Conservation (phyloP, 2,797 vertebrate genomes). For the Argyrosomus regius region DNA sequence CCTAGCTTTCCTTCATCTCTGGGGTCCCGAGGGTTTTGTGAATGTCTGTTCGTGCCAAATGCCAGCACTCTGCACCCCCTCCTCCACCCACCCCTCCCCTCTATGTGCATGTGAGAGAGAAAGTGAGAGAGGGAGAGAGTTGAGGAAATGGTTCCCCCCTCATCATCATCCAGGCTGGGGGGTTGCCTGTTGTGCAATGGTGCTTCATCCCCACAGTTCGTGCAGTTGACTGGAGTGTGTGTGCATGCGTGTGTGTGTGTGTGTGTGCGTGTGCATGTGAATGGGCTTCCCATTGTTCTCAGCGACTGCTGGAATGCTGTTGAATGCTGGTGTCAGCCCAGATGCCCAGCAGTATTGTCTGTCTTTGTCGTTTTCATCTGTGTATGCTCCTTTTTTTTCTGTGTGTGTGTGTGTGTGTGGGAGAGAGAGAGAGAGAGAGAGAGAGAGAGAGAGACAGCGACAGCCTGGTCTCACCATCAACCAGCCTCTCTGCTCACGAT, state of each 20-base stretch:
- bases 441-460: too few relatives aligned
- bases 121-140: constrained; percentile 36
- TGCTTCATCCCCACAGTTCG: constrained; percentile 44
- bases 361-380: constrained; percentile 49
- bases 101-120: constrained; percentile 29
- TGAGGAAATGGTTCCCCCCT: constrained; percentile 51
- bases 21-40: constrained; percentile 69
- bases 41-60: constrained; percentile 77
- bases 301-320: constrained; percentile 65
- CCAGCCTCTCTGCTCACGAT: neutral
- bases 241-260: constrained; percentile 16
- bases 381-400: constrained; percentile 4
- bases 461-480: constrained; percentile 10
- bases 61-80: constrained; percentile 64
- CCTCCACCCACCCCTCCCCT: neutral
- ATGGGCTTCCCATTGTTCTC: constrained; percentile 62
- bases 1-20: constrained; percentile 59
- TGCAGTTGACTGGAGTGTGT: constrained; percentile 38
- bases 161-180: constrained; percentile 51
- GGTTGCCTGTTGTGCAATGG: constrained; percentile 50
- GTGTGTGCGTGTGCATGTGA: constrained; percentile 14
- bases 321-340: constrained; percentile 58
- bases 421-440: too few relatives aligned
- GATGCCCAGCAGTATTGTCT: constrained; percentile 57
- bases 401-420: neutral